A percentile compares a stretch with the other conserved stretches of the same genome.
phyloP scores from a whole-genome alignment of 2,888 invertebrate genomes.

The Cheilosia urbana region DNA sequence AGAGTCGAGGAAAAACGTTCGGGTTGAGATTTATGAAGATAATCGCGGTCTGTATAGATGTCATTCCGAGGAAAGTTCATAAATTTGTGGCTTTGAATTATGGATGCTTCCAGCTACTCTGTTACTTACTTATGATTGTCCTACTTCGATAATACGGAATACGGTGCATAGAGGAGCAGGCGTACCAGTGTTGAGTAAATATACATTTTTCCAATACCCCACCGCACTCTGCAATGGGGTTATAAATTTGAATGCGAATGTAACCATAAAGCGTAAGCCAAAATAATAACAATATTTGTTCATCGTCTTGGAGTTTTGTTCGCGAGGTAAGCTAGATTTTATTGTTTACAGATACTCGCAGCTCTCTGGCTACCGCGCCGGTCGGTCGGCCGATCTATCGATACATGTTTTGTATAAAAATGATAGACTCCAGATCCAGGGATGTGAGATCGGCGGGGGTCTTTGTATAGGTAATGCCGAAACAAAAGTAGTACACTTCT shows the following conservation, averaged over 20 bases:
- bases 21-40: constrained; percentile 16
- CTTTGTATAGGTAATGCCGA: constrained; percentile 20
- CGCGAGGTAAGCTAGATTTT: constrained; percentile 39
- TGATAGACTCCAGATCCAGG: constrained; percentile 52
- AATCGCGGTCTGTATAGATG: background rate
- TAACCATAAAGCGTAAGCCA: background rate
- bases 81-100: constrained; percentile 1
- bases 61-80: constrained; percentile 6
- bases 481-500: constrained; percentile 40
- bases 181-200: background rate
- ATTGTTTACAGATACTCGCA: constrained; percentile 56
- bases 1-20: background rate
- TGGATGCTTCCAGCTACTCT: background rate
- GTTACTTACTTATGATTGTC: constrained; percentile 15
- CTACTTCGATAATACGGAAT: constrained; percentile 25
- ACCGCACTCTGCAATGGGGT: too few species aligned
- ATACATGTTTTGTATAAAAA: constrained; percentile 26
- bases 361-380: background rate
- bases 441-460: constrained; percentile 40
- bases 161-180: background rate
- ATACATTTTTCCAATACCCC: background rate
- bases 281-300: constrained; percentile 47
- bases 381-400: background rate
- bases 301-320: constrained; percentile 30
- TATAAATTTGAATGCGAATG: background rate